Conservation (phyloP, 1,140 invertebrate genomes). For the Halesus radiatus region DNA sequence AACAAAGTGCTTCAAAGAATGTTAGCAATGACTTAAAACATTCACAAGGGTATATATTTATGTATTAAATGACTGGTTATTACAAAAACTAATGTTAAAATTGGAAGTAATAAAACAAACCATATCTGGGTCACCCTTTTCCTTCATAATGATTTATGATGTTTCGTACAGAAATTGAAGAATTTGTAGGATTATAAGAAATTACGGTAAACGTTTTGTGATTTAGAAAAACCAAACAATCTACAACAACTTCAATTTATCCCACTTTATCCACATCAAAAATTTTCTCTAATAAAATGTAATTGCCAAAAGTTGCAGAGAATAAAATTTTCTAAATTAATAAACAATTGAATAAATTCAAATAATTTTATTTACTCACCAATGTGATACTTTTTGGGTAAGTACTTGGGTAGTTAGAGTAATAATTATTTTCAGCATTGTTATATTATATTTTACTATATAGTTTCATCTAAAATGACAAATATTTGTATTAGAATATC, state of each 20-base stretch:
- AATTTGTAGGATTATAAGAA: not conserved
- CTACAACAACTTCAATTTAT: no score
- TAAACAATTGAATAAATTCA: not conserved
- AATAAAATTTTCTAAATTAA: not conserved
- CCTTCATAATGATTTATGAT: not conserved
- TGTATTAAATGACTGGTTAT: no score
- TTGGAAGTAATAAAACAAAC: not conserved
- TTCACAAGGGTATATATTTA: no score
- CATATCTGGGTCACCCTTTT: constrained; percentile 21
- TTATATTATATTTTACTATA: no score
- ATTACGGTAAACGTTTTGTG: not conserved
- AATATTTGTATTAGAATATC: no score
- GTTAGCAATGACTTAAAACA: no score
- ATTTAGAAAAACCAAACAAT: not conserved
- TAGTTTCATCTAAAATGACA: no score
- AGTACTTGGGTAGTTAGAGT: no score
- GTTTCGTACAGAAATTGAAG: not conserved
- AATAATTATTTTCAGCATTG: no score
- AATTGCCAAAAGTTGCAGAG: no score
- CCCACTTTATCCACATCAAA: not conserved
- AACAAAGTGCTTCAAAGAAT: no score
- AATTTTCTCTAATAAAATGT: not conserved
- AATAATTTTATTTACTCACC: not conserved
- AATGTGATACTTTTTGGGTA: not conserved
- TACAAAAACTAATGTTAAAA: no score